Evolutionary conservation across 2,113 vertebrate genomes (phyloP).

Genomic region (Pleuronectes platessa): DNA sequence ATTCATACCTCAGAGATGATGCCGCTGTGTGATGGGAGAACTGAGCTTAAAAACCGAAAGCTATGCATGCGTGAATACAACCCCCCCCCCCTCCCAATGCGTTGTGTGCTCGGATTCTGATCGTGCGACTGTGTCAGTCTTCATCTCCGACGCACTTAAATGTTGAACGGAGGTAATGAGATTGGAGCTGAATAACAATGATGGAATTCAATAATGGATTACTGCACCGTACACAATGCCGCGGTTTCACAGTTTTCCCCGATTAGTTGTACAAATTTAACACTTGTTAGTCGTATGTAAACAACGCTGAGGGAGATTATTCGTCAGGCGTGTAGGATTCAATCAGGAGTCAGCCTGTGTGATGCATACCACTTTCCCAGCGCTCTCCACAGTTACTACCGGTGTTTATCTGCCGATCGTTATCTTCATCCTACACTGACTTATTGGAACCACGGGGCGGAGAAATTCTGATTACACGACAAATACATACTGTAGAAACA

Average conservation of each 20-base stretch:
- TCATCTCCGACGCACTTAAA: conserved; percentile 55
- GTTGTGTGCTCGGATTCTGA: conserved; percentile 47
- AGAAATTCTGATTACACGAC: conserved; percentile 20
- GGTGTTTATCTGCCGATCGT: conserved; percentile 30
- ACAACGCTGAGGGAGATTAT: conserved; percentile 63
- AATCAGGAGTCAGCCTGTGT: conserved; percentile 46
- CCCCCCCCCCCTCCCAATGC: not conserved
- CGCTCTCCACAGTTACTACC: conserved; percentile 9
- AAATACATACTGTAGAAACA: too few species aligned
- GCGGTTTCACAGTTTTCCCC: conserved; percentile 68
- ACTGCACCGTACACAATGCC: conserved; percentile 62
- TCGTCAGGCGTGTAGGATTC: conserved; percentile 57
- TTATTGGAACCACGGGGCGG: not conserved
- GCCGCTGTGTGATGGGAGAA: conserved; percentile 54
- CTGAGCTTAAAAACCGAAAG: conserved; percentile 42
- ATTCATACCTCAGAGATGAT: conserved; percentile 70
- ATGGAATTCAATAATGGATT: conserved; percentile 73
- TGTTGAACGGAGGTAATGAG: conserved; percentile 77
- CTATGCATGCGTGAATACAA: conserved; percentile 27
- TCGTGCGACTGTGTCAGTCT: conserved; percentile 52
- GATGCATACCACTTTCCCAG: conserved; percentile 37
- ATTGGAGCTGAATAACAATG: conserved; percentile 73
- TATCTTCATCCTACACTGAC: conserved; percentile 18
- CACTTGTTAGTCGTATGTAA: conserved; percentile 74
- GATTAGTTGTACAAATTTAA: conserved; percentile 79